A percentile compares a stretch with the other conserved stretches of the same genome.
phyloP scores from a whole-genome alignment of 2,113 vertebrate genomes.

The Scomber japonicus region DNA sequence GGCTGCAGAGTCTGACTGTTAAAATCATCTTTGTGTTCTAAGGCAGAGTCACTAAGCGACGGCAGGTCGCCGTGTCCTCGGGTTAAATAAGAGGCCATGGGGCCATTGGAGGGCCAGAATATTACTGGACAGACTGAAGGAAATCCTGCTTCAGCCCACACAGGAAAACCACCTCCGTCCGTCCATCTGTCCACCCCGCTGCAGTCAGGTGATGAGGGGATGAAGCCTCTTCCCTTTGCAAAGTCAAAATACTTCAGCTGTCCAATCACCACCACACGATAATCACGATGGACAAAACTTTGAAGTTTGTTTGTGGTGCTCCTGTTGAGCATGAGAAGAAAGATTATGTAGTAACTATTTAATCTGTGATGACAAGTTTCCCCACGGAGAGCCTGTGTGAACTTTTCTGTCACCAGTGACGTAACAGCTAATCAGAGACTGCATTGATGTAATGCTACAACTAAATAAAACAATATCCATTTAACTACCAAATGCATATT shows the following conservation, averaged over 20 bases:
- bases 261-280: constrained; percentile 33
- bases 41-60: constrained; percentile 3
- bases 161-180: constrained; percentile 69
- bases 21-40: neutral
- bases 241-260: constrained; percentile 36
- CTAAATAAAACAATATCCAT: neutral
- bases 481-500: neutral
- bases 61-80: constrained; percentile 2
- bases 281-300: constrained; percentile 39
- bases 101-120: constrained; percentile 20
- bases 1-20: no score
- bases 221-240: constrained; percentile 10
- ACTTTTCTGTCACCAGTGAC: neutral
- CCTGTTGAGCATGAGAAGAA: constrained; percentile 1
- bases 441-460: neutral
- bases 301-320: constrained; percentile 56
- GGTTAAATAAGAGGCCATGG: constrained; percentile 40
- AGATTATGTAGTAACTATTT: constrained; percentile 28
- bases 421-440: neutral
- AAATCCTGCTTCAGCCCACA: constrained; percentile 78
- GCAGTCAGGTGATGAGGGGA: constrained; percentile 58
- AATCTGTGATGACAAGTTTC: constrained; percentile 16
- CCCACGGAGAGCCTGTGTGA: neutral
- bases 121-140: constrained; percentile 57
- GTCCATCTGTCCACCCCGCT: constrained; percentile 27